Evolutionary conservation across 2,888 invertebrate species (phyloP).

Genomic region (Conistra vaccinii): DNA sequence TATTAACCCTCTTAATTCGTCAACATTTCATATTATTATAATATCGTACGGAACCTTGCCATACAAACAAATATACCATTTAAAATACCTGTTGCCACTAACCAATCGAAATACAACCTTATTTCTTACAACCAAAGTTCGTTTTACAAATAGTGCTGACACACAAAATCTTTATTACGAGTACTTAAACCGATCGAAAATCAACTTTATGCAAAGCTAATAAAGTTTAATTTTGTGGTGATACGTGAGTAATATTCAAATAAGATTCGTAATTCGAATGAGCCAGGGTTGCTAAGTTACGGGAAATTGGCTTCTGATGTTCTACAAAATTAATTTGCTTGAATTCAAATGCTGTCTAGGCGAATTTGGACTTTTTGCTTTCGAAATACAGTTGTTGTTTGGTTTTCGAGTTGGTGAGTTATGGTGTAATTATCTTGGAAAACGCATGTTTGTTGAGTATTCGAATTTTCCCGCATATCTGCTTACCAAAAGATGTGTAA

Average conservation of each 20-base stretch:
- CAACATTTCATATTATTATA: constrained; percentile 51
- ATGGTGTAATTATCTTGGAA: constrained; percentile 38
- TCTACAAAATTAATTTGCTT: constrained; percentile 48
- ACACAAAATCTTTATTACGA: constrained; percentile 20
- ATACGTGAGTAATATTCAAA: constrained; percentile 50
- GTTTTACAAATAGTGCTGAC: constrained; percentile 6
- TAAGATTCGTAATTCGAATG: constrained; percentile 55
- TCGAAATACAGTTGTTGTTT: background rate
- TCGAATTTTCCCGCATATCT: constrained; percentile 51
- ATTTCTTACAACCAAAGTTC: accelerated
- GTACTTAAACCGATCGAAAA: constrained; percentile 34
- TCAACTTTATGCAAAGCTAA: constrained; percentile 45
- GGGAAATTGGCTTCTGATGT: constrained; percentile 70
- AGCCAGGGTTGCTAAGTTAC: constrained; percentile 79
- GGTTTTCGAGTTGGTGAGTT: constrained; percentile 5
- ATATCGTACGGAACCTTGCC: constrained; percentile 38
- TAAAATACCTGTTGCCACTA: constrained; percentile 51
- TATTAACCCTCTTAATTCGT: constrained; percentile 46
- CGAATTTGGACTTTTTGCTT: constrained; percentile 28
- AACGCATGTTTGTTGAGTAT: constrained; percentile 48
- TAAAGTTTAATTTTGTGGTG: constrained; percentile 56
- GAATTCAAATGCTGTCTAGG: constrained; percentile 16
- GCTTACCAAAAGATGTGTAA: constrained; percentile 35
- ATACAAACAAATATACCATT: constrained; percentile 50
- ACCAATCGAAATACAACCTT: constrained; percentile 41